phyloP scores from a whole-genome alignment of 1,140 invertebrate species.

The Ceratina australensis region DNA sequence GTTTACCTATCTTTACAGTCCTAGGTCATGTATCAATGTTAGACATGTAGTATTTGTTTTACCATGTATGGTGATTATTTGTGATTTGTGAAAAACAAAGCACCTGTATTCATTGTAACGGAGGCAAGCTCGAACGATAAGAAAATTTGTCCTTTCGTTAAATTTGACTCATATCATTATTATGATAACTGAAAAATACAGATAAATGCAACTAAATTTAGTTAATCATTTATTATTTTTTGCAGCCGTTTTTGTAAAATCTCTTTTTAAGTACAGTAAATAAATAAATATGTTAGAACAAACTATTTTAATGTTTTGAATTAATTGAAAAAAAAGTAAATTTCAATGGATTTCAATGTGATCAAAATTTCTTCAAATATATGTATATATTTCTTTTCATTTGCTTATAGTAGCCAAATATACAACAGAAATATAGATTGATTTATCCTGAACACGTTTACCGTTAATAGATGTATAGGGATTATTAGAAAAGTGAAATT shows the following conservation, averaged over 20 bases:
- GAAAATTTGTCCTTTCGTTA: conserved; percentile 24
- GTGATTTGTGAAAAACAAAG: conserved; percentile 34
- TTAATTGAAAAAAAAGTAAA: not conserved
- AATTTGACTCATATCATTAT: too few species aligned
- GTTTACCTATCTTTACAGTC: conserved; percentile 11
- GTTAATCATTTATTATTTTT: too few species aligned
- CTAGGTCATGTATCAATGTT: conserved; percentile 29
- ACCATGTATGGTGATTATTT: conserved; percentile 35
- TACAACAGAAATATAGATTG: conserved; percentile 24
- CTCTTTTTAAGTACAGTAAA: not conserved
- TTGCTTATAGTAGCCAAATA: conserved; percentile 14
- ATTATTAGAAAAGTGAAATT: conserved; percentile 47
- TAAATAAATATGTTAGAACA: not conserved
- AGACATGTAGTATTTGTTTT: conserved; percentile 16
- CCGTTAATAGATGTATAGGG: conserved; percentile 25
- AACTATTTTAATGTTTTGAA: too few species aligned
- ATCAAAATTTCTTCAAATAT: conserved; percentile 26
- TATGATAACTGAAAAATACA: too few species aligned
- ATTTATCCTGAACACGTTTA: conserved; percentile 17
- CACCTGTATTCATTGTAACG: conserved; percentile 22
- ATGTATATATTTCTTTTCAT: conserved; percentile 15
- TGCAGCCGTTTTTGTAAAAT: too few species aligned
- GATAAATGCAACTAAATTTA: too few species aligned
- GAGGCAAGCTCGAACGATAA: conserved; percentile 55
- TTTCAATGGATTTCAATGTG: conserved; percentile 21